A percentile compares a stretch with the other conserved stretches of the same genome.
Evolutionary conservation across 2,888 invertebrate genomes (phyloP).

Genomic region (Drosophila pseudotakahashii): DNA sequence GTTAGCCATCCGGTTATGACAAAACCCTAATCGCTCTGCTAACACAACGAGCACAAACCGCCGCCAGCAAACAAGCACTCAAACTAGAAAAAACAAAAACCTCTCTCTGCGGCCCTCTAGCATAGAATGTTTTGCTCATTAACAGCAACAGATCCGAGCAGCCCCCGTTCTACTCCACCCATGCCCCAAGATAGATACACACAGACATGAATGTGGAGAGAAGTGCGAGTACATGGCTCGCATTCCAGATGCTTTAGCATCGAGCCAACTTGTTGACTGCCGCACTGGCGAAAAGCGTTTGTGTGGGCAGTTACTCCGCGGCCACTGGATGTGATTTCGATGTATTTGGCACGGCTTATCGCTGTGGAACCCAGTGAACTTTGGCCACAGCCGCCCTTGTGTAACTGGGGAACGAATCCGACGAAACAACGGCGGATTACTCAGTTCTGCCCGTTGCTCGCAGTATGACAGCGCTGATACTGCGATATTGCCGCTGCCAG

Average conservation of each 20-base stretch:
- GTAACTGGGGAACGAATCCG: slow-evolving; percentile 8
- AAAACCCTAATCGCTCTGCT: slow-evolving; percentile 34
- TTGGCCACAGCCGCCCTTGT: slow-evolving; percentile 19
- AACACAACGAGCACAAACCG: slow-evolving; percentile 17
- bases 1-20: slow-evolving; percentile 4
- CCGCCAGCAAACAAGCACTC: slow-evolving; percentile 1
- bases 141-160: slow-evolving; percentile 14
- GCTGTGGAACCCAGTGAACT: slow-evolving; percentile 9
- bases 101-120: background rate
- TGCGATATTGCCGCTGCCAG: slow-evolving; percentile 13
- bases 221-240: slow-evolving; percentile 28
- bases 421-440: slow-evolving; percentile 1
- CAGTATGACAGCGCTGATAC: slow-evolving; percentile 15
- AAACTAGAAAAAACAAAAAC: slow-evolving; percentile 13
- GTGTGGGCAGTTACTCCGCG: slow-evolving; percentile 1
- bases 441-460: background rate
- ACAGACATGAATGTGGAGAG: background rate
- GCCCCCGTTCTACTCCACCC: slow-evolving; percentile 11
- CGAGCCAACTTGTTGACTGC: slow-evolving; percentile 53
- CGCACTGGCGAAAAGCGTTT: slow-evolving; percentile 20
- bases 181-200: slow-evolving; percentile 13
- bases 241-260: slow-evolving; percentile 38
- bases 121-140: slow-evolving; percentile 35
- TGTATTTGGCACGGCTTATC: slow-evolving; percentile 17
- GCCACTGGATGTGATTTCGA: slow-evolving; percentile 3